Base-by-base conservation (phyloP, 2,888 invertebrate genomes). In the Yponomeuta evonymella region DNA sequence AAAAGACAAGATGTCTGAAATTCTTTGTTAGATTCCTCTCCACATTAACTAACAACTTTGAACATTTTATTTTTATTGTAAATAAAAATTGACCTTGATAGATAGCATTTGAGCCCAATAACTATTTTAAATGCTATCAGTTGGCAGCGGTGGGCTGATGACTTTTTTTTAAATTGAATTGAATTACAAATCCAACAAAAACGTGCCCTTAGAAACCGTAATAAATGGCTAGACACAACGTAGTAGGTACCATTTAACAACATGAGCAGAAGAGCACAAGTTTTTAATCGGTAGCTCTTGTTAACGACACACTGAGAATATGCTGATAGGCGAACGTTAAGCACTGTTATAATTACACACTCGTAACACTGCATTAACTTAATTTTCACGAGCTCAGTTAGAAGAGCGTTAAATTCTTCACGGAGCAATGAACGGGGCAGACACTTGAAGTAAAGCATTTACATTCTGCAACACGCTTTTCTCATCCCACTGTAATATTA, bases 301-400 rank as follows among this genome's bases (percentile, higher is more conserved):
- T 58, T 58, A 58, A 58, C 51, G 51, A 58, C 51, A 58, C 9
- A 43, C 5, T 43, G 8, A 43, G 43, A 43, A 43, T 43, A 43
- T 43, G 43, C 15, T 58, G 51, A 58, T 58, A 15, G 15, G 51
- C 15, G 51, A 58, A 58, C 51, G 51, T 15, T 58, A 58, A 58
- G 51, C 51, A 58, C 51, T 58, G 51, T 58, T 58, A 58, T 58
- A 58, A 58, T 58, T 58, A 15, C 51, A 58, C 51, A 58, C 51
- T 58, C 51, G 51, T 58, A 58, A 58, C 51, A 58, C 51, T 58
- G 51, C 51, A 58, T 58, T 58, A 58, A 58, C 51, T 58, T 58
- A 58, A 58, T 58, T 58, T 58, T 58, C 51, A 58, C 51, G 51
- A 58, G 51, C 51, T 58, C 51, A 58, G 51, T 58, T 58, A 58